Evolutionary conservation across 2,888 invertebrate species (phyloP).

Genomic region (Mythimna loreyi): DNA sequence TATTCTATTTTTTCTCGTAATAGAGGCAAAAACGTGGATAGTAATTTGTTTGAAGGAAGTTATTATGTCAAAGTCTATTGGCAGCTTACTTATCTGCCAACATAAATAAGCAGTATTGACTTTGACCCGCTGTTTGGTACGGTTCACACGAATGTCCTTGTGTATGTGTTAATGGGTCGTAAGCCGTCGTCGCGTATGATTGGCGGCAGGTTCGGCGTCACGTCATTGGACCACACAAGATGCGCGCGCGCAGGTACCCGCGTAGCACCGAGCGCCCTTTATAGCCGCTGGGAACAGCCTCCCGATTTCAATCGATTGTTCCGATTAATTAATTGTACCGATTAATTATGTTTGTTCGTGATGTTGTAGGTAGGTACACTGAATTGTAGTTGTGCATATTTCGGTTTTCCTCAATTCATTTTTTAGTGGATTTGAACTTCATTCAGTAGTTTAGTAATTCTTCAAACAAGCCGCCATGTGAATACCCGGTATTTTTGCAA

Average conservation of each 20-base stretch:
- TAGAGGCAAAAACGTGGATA: neutral
- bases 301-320: conserved; percentile 54
- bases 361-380: conserved; percentile 3
- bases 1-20: conserved; percentile 1
- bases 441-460: neutral
- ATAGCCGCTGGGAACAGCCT: conserved; percentile 48
- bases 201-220: conserved; percentile 60
- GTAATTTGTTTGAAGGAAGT: conserved; percentile 31
- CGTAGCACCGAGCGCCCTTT: conserved; percentile 57
- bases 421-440: neutral
- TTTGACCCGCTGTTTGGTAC: conserved; percentile 31
- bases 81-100: conserved; percentile 27
- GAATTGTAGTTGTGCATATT: neutral
- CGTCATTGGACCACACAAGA: conserved; percentile 78
- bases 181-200: conserved; percentile 49
- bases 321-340: conserved; percentile 57
- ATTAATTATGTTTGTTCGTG: conserved; percentile 45
- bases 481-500: conserved; percentile 34
- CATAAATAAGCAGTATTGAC: conserved; percentile 42
- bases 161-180: conserved; percentile 45
- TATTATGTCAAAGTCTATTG: conserved; percentile 15
- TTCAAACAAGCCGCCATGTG: conserved; percentile 20
- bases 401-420: conserved; percentile 1
- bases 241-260: conserved; percentile 75
- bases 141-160: conserved; percentile 50